Percentiles rank a stretch among this genome's conserved stretches.
These are phyloP conservation scores for Geotrupes spiniger DNA, from an alignment of 2,888 invertebrate genomes.

Conservation along the genomic window DNA sequence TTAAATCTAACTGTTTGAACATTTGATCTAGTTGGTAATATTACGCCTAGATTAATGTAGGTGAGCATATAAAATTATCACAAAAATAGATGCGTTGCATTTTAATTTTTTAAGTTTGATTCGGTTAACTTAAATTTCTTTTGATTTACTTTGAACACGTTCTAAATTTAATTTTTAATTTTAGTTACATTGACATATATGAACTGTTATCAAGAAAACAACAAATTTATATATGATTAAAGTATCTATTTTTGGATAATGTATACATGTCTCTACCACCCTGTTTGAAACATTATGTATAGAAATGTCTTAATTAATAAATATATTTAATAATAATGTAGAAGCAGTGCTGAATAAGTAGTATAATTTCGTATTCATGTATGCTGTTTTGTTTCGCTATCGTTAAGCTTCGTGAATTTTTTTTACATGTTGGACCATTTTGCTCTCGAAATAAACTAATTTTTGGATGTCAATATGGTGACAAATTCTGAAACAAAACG, in stretches of 20 bases:
- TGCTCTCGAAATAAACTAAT: slow-evolving; percentile 53
- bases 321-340: neutral
- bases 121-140: too few relatives aligned
- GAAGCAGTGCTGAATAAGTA: slow-evolving; percentile 6
- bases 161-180: too few relatives aligned
- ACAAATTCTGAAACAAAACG: slow-evolving; percentile 69
- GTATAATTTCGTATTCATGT: neutral
- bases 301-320: slow-evolving; percentile 2
- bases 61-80: too few relatives aligned
- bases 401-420: neutral
- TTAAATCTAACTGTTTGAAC: too few relatives aligned
- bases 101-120: too few relatives aligned
- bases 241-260: slow-evolving; percentile 3
- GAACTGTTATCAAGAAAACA: too few relatives aligned
- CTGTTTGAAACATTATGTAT: slow-evolving; percentile 3
- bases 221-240: neutral
- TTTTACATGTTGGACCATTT: too few relatives aligned
- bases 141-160: too few relatives aligned
- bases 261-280: slow-evolving; percentile 5
- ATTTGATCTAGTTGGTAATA: too few relatives aligned
- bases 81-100: too few relatives aligned
- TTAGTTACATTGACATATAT: too few relatives aligned
- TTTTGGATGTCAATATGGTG: slow-evolving; percentile 79
- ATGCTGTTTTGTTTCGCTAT: neutral
- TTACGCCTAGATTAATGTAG: too few relatives aligned